Evolutionary conservation across 2,888 invertebrate species (phyloP), one percentile per base, ranked within the genome.

Genomic region (Drosophila antonietae): DNA sequence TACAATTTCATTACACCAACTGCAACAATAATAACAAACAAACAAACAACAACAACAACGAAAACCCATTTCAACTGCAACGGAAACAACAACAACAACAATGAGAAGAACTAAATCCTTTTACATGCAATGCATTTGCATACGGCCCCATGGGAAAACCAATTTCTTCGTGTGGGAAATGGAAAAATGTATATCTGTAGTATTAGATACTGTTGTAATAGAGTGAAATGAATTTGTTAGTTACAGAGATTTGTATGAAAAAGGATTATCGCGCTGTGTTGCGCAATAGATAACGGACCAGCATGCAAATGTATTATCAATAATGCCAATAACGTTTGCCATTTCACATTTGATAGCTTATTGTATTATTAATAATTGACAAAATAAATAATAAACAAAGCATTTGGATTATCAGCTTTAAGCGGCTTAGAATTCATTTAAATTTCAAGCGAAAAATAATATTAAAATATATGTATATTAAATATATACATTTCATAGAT

Each of bases 1-100:
- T 43, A 37, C 44, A 68, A 64, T 60, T 64, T 46, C 12, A 56
- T 10, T 47, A 59, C 49, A 56, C 37, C 55, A 63, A 58, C 51
- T 43, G 37, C 23, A 41, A 15, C 37, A 55, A 63, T 33, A 52
- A 15, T 28, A 28, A 31, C n/a, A 56, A 61, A 58, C 44, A 52
- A 41, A 41, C 55, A 62, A 47, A 20, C 44, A 43, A 18, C 35
- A 51, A 18, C 37, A 55, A 57, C 33, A 52, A 10, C 12, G 12
- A 52, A 46, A 65, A 28, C 33, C 23, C 39, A 47, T 66, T 55
- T 47, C 18, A 49, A 23, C 20, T 35, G 35, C 15, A 53, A 20
- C 35, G 33, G 33, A 28, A 46, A 47, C 10, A 43, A 18, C 43
- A 49, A 31, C 18, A 23, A 43, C 35, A 46, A 28, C 28, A 20